Base-by-base conservation (phyloP, 2,888 invertebrate species). In the Teleogryllus oceanicus region DNA sequence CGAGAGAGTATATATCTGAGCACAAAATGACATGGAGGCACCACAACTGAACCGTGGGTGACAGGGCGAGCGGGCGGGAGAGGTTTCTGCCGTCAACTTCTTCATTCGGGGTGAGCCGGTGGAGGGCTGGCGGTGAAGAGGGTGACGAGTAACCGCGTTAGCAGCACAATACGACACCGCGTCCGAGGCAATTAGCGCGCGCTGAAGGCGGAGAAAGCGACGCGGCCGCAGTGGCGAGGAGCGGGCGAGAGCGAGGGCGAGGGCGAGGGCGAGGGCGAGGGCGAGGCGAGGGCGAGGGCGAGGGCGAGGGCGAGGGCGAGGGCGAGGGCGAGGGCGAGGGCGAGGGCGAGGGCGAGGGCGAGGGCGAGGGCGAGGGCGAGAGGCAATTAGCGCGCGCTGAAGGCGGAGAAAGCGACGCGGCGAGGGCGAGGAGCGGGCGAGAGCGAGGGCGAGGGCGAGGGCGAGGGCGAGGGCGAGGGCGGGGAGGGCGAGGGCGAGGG, bases 111-210 rank as follows among this genome's bases (percentile, higher is more conserved):
- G 37, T 37, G 37, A 37, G 8, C 37, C 37, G 37, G 37, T 37
- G 37, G 37, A 37, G 37, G 37, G 37, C 37, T 37, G 37, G 8
- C 37, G 37, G 37, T 62, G 62, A 62, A n/a, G 62, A 62, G 62
- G n/a, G 62, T n/a, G 16, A 62, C 62, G 62, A 62, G n/a, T 62
- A 18, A 62, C 13, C 62, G 16, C 62, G 62, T 13, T 62, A 62
- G n/a, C 62, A n/a, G n/a, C 62, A 18, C 62, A 62, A 62, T 62
- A 62, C 62, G 62, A 62, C 62, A 62, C 62, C 16, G n/a, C 62
- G 62, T 62, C 62, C n/a, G 62, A 62, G 62, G 62, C 62, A 62
- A 62, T 62, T 62, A 62, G n/a, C 13, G 62, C 62, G n/a, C n/a
- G 37, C 37, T 37, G 8, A 37, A 37, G 37, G 37, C n/a, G 62